phyloP scores from a whole-genome alignment of 2,888 invertebrate species.

The Scaeva pyrastri region DNA sequence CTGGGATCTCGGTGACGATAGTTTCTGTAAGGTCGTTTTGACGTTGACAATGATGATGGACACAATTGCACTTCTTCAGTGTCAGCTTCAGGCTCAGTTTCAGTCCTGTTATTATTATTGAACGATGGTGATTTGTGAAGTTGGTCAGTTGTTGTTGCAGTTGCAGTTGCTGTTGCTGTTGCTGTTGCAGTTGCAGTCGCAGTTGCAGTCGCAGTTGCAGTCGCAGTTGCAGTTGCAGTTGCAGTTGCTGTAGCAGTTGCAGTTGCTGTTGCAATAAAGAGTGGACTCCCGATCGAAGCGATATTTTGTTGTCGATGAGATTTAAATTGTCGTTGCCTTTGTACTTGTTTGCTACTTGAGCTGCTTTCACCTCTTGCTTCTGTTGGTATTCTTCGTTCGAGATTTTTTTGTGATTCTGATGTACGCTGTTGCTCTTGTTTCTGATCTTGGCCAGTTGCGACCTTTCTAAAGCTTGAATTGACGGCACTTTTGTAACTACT shows the following conservation, averaged over 20 bases:
- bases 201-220: neutral
- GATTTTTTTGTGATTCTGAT: slow-evolving; percentile 27
- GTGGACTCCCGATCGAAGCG: slow-evolving; percentile 42
- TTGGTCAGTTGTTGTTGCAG: neutral
- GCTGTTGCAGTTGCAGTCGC: neutral
- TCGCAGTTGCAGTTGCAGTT: neutral
- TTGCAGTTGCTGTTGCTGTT: neutral
- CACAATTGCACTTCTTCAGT: slow-evolving; percentile 24
- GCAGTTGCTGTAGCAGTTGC: neutral
- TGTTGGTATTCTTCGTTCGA: neutral
- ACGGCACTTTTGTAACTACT: slow-evolving; percentile 42
- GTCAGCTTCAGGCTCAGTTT: slow-evolving; percentile 28
- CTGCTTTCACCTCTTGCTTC: slow-evolving; percentile 27
- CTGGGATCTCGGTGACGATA: slow-evolving; percentile 37
- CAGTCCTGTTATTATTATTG: slow-evolving; percentile 19
- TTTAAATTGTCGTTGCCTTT: slow-evolving; percentile 62
- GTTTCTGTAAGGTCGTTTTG: slow-evolving; percentile 22
- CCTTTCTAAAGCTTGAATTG: slow-evolving; percentile 46
- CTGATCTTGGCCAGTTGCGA: slow-evolving; percentile 5
- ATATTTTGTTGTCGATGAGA: slow-evolving; percentile 61
- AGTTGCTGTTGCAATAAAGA: neutral
- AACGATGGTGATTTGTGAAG: slow-evolving; percentile 2
- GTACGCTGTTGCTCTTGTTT: slow-evolving; percentile 17
- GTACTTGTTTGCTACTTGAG: slow-evolving; percentile 35
- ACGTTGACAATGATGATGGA: neutral